Evolutionary conservation across 2,113 vertebrate genomes (phyloP), one percentile per base, ranked within the genome.

Genomic region (Nesoenas mayeri): DNA sequence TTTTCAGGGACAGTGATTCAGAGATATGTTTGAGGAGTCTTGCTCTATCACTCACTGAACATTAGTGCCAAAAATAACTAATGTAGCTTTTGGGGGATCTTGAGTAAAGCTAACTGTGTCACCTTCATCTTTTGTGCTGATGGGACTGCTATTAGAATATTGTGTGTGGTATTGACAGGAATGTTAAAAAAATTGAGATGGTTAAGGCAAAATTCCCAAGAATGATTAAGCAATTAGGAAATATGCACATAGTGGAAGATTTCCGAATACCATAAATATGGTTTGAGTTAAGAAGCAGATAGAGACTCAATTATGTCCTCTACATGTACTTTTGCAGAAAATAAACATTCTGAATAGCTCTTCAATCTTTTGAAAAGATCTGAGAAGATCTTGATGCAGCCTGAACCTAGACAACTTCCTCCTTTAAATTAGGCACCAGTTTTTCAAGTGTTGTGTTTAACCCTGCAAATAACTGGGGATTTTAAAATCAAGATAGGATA

Each of bases 211-310:
- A 89, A 82, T 72, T 85, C 71, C 50, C 26, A 56, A 73, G 74
- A 93, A 88, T 77, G 47, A 89, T 90, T 91, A 95, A 96, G 71
- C 54, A 89, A 75, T 92, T 93, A 73, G 50, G 22, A 93, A 78
- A 79, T 42, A 79, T 29, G 31, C 31, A 75, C n/a, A 20, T 69
- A 79, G 66, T 47, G n/a, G 74, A 85, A 94, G 50, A 89, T 72
- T 95, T 91, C 60, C 75, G 58, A 95, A 82, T 85, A 70, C 20
- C 42, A 32, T 91, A 89, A 89, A 65, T 79, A 79, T 1, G 4
- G 58, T 71, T 87, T 79, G n/a, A 79, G 12, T 81, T 89, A 64
- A 91, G 51, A 74, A 79, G 34, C 56, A 92, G 61, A 91, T 91
- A 64, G 53, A 74, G 29, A 19, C 69, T 92, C 93, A 72, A 67